Percentiles rank a stretch among this genome's conserved stretches.
phyloP scores from a whole-genome alignment of 2,113 vertebrate species.

The Apteryx mantelli region DNA sequence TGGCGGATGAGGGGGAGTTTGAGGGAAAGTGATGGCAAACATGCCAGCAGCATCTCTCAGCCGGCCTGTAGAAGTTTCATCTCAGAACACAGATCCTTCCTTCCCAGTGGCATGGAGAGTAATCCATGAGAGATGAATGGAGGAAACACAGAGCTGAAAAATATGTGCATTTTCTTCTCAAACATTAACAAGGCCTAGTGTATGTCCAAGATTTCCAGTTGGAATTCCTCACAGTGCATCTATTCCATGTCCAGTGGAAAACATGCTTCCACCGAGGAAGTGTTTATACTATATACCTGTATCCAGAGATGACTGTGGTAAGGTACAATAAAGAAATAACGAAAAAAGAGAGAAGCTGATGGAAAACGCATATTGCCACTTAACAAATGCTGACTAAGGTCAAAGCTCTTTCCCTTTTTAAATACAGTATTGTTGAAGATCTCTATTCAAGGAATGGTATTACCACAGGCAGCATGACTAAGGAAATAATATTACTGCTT shows the following conservation, averaged over 20 bases:
- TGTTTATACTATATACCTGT: neutral
- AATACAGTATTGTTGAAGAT: neutral
- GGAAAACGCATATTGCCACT: neutral
- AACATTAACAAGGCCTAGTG: neutral
- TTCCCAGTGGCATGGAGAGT: neutral
- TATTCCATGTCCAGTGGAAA: neutral
- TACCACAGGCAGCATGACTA: constrained; percentile 26
- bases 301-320: neutral
- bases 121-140: neutral
- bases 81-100: neutral
- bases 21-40: neutral
- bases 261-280: neutral
- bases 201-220: neutral
- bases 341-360: neutral
- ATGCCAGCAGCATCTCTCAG: neutral
- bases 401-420: constrained; percentile 16
- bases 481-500: constrained; percentile 42
- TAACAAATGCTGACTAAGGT: constrained; percentile 1
- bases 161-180: neutral
- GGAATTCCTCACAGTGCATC: neutral
- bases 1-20: neutral
- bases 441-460: neutral
- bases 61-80: neutral
- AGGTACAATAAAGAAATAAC: neutral
- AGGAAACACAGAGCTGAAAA: neutral